Conservation (phyloP, 1,140 invertebrate species). For the Ceratosolen fusciceps region DNA sequence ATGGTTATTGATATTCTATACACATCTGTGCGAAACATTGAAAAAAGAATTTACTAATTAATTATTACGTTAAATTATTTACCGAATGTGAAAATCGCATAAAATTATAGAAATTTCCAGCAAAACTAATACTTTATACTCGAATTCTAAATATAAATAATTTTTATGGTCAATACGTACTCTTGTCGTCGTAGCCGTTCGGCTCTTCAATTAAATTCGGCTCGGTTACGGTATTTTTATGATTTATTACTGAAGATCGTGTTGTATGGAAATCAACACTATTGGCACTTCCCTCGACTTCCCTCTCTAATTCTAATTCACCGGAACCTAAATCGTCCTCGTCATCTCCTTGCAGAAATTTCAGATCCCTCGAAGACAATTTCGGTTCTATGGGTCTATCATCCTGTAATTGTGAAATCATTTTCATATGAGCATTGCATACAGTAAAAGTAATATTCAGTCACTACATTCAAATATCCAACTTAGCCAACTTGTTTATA, state of each 20-base stretch:
- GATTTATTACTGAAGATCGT: neutral
- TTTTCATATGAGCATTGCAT: no score
- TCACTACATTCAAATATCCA: no score
- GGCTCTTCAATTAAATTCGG: slow-evolving; percentile 13
- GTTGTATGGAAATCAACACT: slow-evolving; percentile 20
- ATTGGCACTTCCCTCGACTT: slow-evolving; percentile 59
- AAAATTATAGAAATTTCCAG: no score
- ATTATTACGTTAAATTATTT: no score
- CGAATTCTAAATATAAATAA: no score
- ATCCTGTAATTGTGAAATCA: no score
- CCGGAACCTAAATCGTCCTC: slow-evolving; percentile 62
- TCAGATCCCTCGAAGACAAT: slow-evolving; percentile 49
- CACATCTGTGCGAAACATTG: slow-evolving; percentile 55
- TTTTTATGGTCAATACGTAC: slow-evolving; percentile 1
- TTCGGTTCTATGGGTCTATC: slow-evolving; percentile 38
- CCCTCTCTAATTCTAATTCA: slow-evolving; percentile 44
- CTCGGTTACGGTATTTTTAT: neutral
- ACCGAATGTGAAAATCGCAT: no score
- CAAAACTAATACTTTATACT: neutral
- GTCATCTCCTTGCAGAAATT: slow-evolving; percentile 56
- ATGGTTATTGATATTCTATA: slow-evolving; percentile 64
- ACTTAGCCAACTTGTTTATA: no score
- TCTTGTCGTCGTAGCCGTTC: slow-evolving; percentile 22
- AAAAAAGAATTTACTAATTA: neutral
- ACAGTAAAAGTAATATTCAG: no score